Conservation (phyloP, 2,888 invertebrate species). For the Oxyteleia sp. region DNA sequence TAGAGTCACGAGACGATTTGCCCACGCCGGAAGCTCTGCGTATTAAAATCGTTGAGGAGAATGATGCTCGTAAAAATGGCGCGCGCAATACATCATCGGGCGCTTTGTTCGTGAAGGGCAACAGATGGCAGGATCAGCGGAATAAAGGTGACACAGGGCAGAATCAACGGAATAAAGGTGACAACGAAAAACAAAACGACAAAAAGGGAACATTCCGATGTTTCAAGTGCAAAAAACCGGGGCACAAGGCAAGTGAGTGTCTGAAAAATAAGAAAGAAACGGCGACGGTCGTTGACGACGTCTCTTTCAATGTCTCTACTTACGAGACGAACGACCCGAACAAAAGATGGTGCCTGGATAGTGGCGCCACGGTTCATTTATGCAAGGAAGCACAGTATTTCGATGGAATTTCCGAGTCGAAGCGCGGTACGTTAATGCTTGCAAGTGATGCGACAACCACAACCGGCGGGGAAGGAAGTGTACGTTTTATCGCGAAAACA, state of each 20-base stretch:
- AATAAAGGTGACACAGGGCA: too few relatives aligned
- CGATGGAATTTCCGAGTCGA: background rate
- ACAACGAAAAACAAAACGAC: background rate
- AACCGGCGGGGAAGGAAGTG: background rate
- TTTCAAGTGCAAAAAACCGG: background rate
- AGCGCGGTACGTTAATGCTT: slow-evolving; percentile 8
- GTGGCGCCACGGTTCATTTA: slow-evolving; percentile 5
- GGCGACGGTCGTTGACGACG: too few relatives aligned
- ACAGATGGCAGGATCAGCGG: too few relatives aligned
- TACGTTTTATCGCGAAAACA: too few relatives aligned
- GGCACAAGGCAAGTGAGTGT: background rate
- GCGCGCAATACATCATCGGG: background rate
- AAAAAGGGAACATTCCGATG: background rate
- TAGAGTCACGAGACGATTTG: too few relatives aligned
- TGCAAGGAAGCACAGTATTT: slow-evolving; percentile 7
- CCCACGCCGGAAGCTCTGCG: too few relatives aligned
- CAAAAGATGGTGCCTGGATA: background rate
- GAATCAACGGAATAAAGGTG: background rate
- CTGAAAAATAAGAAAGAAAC: too few relatives aligned
- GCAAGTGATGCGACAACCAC: slow-evolving; percentile 10
- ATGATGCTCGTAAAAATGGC: background rate
- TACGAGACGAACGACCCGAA: background rate
- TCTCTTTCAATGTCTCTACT: too few relatives aligned
- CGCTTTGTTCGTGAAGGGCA: too few relatives aligned
- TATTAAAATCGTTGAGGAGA: too few relatives aligned